Conservation (phyloP, 2,888 invertebrate genomes). For the Cenopis cana region DNA sequence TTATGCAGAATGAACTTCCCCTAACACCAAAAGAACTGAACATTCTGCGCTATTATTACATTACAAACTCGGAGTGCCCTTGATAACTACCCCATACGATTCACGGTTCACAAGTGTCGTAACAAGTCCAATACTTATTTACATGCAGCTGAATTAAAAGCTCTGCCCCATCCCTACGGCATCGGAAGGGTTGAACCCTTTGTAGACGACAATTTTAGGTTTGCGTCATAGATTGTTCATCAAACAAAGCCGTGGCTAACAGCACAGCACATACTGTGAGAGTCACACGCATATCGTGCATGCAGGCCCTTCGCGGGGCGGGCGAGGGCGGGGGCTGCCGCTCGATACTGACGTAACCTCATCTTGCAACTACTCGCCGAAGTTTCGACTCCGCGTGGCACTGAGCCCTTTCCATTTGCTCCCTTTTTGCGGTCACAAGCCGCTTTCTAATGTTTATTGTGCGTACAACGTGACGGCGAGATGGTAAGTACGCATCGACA, state of each 20-base stretch:
- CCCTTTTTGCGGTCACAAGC: conserved; percentile 80
- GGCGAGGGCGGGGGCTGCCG: conserved; percentile 58
- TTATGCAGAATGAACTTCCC: conserved; percentile 62
- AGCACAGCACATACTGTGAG: conserved; percentile 62
- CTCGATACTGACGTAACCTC: conserved; percentile 76
- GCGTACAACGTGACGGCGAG: conserved; percentile 67
- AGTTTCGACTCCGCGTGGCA: conserved; percentile 55
- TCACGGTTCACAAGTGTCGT: conserved; percentile 79
- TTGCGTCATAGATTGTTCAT: conserved; percentile 69
- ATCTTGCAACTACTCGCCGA: conserved; percentile 62
- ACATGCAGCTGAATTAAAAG: conserved; percentile 81
- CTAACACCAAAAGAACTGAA: conserved; percentile 66
- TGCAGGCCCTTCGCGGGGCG: conserved; percentile 51
- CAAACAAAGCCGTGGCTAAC: conserved; percentile 65
- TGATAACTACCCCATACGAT: conserved; percentile 79
- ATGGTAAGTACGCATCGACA: conserved; percentile 69
- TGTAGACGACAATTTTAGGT: conserved; percentile 71
- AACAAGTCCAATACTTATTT: conserved; percentile 83
- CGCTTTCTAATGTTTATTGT: conserved; percentile 83
- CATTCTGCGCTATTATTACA: conserved; percentile 79
- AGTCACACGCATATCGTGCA: conserved; percentile 61
- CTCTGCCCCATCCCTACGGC: conserved; percentile 75
- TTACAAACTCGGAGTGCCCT: conserved; percentile 78
- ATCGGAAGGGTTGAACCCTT: conserved; percentile 82
- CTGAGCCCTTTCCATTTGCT: conserved; percentile 74